Base-by-base conservation (phyloP, 1,140 invertebrate species). In the Amphibalanus amphitrite region DNA sequence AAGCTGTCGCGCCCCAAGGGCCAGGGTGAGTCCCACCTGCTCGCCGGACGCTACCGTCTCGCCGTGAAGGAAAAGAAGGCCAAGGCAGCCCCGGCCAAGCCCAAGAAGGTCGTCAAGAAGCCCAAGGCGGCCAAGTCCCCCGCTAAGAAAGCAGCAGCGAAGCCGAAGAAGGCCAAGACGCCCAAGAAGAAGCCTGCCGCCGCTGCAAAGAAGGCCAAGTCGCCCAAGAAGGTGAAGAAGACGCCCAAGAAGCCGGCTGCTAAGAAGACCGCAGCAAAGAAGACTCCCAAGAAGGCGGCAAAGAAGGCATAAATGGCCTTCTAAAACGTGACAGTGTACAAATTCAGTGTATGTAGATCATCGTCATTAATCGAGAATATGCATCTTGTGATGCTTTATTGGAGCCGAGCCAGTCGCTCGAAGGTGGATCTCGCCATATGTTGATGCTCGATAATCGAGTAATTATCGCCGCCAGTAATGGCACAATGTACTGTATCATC, bases 1-100 rank as follows among this genome's bases (percentile, higher is more conserved):
- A 28, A 69, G 25, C 29, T 73, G 15, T 23, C 30, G 8, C 30
- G 73, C 3, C 73, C 73, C 29, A 73, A 73, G 73, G 65, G 38
- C n/a, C 73, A 73, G 28, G 29, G 3, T 20, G 29, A 71, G 23
- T 69, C 30, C 40, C 67, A 70, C 10, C 69, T 68, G 26, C 23
- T 72, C 13, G 15, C n/a, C 26, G 70, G 73, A 6, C 40, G 73
- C 13, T 69, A 76, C 29, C 47, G 47, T 23, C 47, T 59, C 13
- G 47, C 47, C 1, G 10, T 20, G 10, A 59, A 59, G 47, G 47
- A 59, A n/a, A n/a, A n/a, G 47, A 59, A 59, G 47, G 15, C 33
- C 33, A 38, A 38, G 33, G 47, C 47, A 59, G 47, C 47, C 6
- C 1, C 47, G 47, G 10, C 47, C 47, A 59, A 59, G 47, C 47